Evolutionary conservation across 2,888 invertebrate species (phyloP).

Genomic region (Silvanus unidentatus): DNA sequence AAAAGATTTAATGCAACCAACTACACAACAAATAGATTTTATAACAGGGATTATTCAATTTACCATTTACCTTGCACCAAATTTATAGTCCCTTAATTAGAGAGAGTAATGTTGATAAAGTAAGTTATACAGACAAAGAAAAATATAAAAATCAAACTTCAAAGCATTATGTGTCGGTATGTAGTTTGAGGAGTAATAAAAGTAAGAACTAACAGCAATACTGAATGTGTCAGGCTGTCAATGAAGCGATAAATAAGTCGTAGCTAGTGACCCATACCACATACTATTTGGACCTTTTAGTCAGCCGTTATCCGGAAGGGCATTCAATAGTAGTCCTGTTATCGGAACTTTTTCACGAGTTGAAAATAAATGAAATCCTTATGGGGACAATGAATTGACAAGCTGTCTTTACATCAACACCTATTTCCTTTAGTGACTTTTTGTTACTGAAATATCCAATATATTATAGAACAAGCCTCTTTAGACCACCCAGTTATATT

Average conservation of each 20-base stretch:
- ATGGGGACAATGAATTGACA: conserved; percentile 33
- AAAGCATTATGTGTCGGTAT: no score
- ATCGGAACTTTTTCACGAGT: conserved; percentile 32
- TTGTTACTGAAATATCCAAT: conserved; percentile 19
- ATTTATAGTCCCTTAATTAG: no score
- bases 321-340: conserved; percentile 31
- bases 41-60: no score
- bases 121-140: no score
- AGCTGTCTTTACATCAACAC: conserved; percentile 27
- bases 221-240: conserved; percentile 12
- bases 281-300: conserved; percentile 24
- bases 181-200: no score
- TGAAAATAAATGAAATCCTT: conserved; percentile 36
- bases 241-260: conserved; percentile 30
- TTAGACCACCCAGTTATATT: conserved; percentile 12
- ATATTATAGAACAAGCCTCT: conserved; percentile 16
- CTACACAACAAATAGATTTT: no score
- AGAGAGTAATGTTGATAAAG: no score
- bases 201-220: no score
- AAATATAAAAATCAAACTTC: no score
- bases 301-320: conserved; percentile 25
- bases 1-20: no score
- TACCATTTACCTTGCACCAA: no score
- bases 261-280: conserved; percentile 27
- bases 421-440: conserved; percentile 19